Conservation (phyloP, 1,140 invertebrate species). For the Telenomus remus region DNA sequence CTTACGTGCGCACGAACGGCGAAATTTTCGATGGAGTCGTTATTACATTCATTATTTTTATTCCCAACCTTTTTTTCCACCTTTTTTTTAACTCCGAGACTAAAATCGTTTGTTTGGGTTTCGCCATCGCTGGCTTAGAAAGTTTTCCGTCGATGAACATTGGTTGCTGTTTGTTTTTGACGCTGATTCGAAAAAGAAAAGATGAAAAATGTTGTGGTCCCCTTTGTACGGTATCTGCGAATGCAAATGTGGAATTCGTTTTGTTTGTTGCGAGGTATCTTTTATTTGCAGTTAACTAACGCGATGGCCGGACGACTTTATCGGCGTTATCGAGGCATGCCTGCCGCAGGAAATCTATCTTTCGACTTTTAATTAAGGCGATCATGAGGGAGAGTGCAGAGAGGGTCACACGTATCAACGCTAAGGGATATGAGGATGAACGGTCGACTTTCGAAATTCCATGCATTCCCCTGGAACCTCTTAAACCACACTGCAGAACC, state of each 20-base stretch:
- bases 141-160: no score
- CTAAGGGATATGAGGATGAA: conserved; percentile 20
- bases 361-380: conserved; percentile 65
- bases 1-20: conserved; percentile 54
- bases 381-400: conserved; percentile 44
- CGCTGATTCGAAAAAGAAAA: no score
- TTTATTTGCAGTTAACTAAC: conserved; percentile 35
- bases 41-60: conserved; percentile 54
- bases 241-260: no score
- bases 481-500: conserved; percentile 49
- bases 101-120: conserved; percentile 37
- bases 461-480: conserved; percentile 59
- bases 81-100: no score
- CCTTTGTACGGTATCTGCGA: no score
- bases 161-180: no score
- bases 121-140: neutral
- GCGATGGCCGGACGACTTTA: conserved; percentile 34
- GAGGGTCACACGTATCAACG: conserved; percentile 37
- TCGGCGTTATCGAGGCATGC: conserved; percentile 45
- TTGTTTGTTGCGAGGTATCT: neutral
- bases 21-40: conserved; percentile 54
- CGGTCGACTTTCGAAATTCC: conserved; percentile 58
- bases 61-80: conserved; percentile 25
- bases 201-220: no score
- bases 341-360: conserved; percentile 38